These are phyloP conservation scores for Caenorhabditis sp. DNA, from an alignment of 2,888 invertebrate species.

Conservation along the genomic window DNA sequence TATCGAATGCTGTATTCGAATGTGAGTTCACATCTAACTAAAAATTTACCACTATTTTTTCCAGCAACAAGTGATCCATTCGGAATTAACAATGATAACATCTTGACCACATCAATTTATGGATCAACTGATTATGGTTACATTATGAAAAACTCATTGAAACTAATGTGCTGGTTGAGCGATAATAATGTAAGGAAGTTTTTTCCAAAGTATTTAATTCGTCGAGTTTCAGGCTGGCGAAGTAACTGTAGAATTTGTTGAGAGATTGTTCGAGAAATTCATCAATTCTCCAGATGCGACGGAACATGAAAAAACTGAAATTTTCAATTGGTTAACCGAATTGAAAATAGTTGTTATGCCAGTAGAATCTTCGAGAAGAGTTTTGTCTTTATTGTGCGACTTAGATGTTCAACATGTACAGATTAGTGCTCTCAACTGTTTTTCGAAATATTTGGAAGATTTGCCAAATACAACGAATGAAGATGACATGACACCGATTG, in stretches of 20 bases:
- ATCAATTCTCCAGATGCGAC: constrained; percentile 13
- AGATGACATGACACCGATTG: constrained; percentile 9
- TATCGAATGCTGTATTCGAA: constrained; percentile 34
- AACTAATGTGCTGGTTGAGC: constrained; percentile 30
- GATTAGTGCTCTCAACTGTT: constrained; percentile 30
- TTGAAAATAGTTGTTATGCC: constrained; percentile 10
- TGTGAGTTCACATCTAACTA: too few species aligned
- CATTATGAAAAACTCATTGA: constrained; percentile 21
- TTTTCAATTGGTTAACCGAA: constrained; percentile 28
- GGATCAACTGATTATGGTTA: constrained; percentile 31
- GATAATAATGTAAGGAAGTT: constrained; percentile 13
- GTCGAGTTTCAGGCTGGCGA: not conserved
- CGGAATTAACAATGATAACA: constrained; percentile 11
- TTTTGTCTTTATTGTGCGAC: constrained; percentile 21
- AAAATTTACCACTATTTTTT: too few species aligned
- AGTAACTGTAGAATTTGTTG: constrained; percentile 13
- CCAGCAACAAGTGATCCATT: constrained; percentile 28
- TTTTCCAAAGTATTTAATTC: not conserved
- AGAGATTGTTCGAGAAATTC: constrained; percentile 25
- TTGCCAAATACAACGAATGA: constrained; percentile 25
- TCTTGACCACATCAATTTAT: constrained; percentile 12
- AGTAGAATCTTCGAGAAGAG: constrained; percentile 13
- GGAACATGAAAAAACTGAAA: constrained; percentile 26
- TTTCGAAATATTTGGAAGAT: constrained; percentile 34
- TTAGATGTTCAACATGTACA: constrained; percentile 24